Percentiles rank a stretch among this genome's conserved stretches.
Conservation (phyloP, 2,888 invertebrate genomes). For the Trichogramma dendrolimi region DNA sequence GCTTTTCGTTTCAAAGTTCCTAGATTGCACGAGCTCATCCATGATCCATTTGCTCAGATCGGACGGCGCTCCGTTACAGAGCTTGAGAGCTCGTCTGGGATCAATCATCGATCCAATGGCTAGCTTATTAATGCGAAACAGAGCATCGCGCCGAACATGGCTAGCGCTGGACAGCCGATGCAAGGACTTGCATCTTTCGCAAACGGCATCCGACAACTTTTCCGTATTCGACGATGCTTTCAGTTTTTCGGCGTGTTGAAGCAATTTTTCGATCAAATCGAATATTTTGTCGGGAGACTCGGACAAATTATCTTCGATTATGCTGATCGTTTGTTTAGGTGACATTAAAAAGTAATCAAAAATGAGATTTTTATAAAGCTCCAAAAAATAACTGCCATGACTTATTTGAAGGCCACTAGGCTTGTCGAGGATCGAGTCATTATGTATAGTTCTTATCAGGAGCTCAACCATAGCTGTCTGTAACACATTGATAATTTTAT, state of each 20-base stretch:
- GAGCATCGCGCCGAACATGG: constrained; percentile 34
- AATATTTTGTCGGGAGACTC: constrained; percentile 38
- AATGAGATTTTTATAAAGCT: constrained; percentile 41
- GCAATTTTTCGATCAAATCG: constrained; percentile 40
- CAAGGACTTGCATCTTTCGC: constrained; percentile 34
- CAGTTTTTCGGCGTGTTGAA: constrained; percentile 37
- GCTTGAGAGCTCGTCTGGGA: constrained; percentile 32
- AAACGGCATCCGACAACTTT: constrained; percentile 33
- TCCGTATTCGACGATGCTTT: constrained; percentile 27
- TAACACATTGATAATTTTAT: no score
- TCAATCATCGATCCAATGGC: constrained; percentile 36
- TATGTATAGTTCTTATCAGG: no score
- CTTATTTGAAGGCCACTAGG: constrained; percentile 31
- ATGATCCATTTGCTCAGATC: constrained; percentile 42
- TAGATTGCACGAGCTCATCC: constrained; percentile 29
- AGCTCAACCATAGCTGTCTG: no score
- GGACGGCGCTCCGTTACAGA: not conserved
- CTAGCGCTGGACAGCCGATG: constrained; percentile 32
- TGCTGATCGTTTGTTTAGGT: constrained; percentile 33
- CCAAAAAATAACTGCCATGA: constrained; percentile 48
- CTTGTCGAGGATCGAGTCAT: constrained; percentile 12
- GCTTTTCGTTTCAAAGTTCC: constrained; percentile 37
- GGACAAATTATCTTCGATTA: constrained; percentile 32
- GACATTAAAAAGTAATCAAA: constrained; percentile 39
- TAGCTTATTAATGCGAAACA: constrained; percentile 40